Conservation (phyloP, 30 jellyfish, hydroid and myxozoan species). For the Chrysaora quinquecirrha region DNA sequence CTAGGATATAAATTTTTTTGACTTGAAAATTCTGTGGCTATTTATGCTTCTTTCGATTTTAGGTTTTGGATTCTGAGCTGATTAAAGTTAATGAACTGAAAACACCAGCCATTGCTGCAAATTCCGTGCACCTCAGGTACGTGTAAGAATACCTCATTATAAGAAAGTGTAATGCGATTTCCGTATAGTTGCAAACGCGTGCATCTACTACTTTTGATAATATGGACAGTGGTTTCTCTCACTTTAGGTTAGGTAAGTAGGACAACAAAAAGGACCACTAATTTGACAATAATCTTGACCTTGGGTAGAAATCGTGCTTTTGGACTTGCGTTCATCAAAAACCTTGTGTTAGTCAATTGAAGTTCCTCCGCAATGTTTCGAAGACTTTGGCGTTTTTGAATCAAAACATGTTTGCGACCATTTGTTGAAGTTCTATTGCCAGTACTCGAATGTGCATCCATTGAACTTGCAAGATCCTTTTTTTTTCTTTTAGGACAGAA, state of each 20-base stretch:
- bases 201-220: not conserved
- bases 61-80: constrained; percentile 36
- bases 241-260: no score
- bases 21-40: not conserved
- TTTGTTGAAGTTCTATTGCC: not conserved
- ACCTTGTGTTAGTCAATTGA: no score
- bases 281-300: no score
- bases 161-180: not conserved
- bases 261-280: no score
- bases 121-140: not conserved
- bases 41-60: not conserved
- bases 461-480: not conserved
- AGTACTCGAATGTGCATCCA: not conserved
- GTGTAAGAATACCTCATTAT: not conserved
- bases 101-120: constrained; percentile 63
- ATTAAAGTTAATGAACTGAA: constrained; percentile 19
- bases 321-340: no score
- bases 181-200: not conserved
- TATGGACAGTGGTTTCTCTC: no score
- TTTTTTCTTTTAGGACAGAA: not conserved
- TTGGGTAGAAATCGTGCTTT: no score
- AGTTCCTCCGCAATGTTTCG: no score
- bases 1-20: no score
- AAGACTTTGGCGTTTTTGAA: no score
- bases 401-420: not conserved